A percentile compares a stretch with the other conserved stretches of the same genome.
Conservation (phyloP, 2,888 invertebrate genomes). For the Emmelina monodactyla region DNA sequence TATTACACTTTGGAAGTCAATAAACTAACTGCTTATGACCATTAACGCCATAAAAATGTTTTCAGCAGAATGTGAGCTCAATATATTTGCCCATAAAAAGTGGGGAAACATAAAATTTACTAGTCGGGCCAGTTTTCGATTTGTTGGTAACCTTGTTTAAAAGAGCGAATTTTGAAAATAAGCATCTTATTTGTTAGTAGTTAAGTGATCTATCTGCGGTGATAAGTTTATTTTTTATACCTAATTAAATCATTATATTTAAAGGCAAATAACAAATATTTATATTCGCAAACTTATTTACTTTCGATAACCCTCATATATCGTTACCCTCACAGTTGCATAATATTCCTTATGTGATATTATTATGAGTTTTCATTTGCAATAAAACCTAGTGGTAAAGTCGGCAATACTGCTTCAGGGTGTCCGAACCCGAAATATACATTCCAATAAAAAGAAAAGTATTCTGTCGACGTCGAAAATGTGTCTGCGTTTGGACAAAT, state of each 20-base stretch:
- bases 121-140: slow-evolving; percentile 44
- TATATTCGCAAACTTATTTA: no score
- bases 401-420: slow-evolving; percentile 18
- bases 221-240: no score
- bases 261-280: no score
- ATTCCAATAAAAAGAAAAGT: slow-evolving; percentile 47
- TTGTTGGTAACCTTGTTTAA: slow-evolving; percentile 25
- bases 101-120: slow-evolving; percentile 44
- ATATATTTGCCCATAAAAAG: slow-evolving; percentile 53
- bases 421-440: slow-evolving; percentile 30
- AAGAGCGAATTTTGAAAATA: no score
- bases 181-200: no score
- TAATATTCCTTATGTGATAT: slow-evolving; percentile 1
- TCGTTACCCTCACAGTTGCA: no score
- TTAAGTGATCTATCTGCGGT: no score
- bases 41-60: slow-evolving; percentile 46
- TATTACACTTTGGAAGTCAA: slow-evolving; percentile 1
- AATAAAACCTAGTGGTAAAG: slow-evolving; percentile 23
- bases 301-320: no score
- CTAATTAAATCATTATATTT: no score
- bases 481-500: slow-evolving; percentile 49
- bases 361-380: slow-evolving; percentile 26
- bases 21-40: slow-evolving; percentile 53
- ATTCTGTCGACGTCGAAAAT: slow-evolving; percentile 40
- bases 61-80: slow-evolving; percentile 41